Evolutionary conservation across 2,797 vertebrate genomes (phyloP).

Genomic region (Dendrocincla fuliginosa): DNA sequence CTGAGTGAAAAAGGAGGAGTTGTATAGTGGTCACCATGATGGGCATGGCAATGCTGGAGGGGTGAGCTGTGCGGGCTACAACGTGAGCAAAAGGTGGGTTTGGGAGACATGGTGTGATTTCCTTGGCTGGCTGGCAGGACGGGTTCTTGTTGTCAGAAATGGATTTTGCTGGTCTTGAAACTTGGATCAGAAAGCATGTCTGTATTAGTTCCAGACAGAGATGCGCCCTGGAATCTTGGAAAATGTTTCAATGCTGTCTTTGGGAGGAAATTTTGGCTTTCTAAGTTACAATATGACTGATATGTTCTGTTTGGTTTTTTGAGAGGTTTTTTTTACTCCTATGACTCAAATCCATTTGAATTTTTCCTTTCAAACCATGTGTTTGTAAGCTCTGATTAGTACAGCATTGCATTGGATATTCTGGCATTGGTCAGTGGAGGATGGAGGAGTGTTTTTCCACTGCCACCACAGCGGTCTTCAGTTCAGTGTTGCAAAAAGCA

Average conservation of each 20-base stretch:
- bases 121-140: neutral
- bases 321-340: slow-evolving; percentile 4
- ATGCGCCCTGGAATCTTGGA: slow-evolving; percentile 70
- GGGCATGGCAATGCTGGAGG: neutral
- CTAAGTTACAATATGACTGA: slow-evolving; percentile 51
- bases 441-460: slow-evolving; percentile 57
- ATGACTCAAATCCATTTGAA: slow-evolving; percentile 53
- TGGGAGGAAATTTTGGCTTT: slow-evolving; percentile 63
- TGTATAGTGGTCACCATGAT: fast-evolving
- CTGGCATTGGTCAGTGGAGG: slow-evolving; percentile 8
- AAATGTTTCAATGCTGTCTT: slow-evolving; percentile 69
- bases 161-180: slow-evolving; percentile 1
- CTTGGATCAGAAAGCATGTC: neutral
- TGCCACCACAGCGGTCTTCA: neutral
- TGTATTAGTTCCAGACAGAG: slow-evolving; percentile 63
- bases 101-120: neutral
- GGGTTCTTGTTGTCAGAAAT: neutral
- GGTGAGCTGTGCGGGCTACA: neutral
- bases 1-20: neutral
- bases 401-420: slow-evolving; percentile 4
- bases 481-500: slow-evolving; percentile 17
- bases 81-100: neutral
- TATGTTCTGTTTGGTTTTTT: slow-evolving; percentile 52
- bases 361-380: slow-evolving; percentile 56
- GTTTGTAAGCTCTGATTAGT: slow-evolving; percentile 17